Percentiles rank a stretch among this genome's conserved stretches.
Conservation (phyloP, 2,888 invertebrate genomes). For the Xestia ashworthii region DNA sequence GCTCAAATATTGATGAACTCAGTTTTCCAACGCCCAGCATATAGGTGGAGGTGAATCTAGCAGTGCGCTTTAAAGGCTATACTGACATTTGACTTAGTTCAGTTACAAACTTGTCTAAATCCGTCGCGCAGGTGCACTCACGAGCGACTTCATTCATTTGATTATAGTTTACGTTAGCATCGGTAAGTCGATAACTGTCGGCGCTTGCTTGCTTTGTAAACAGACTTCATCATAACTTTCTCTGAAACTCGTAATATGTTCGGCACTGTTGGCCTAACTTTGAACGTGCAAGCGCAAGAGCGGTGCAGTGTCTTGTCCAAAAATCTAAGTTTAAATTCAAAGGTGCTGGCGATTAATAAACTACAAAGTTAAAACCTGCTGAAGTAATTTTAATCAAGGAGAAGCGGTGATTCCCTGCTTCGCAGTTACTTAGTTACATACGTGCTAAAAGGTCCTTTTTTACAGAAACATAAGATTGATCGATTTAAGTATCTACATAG, state of each 20-base stretch:
- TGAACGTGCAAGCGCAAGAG: constrained; percentile 1
- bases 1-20: background rate
- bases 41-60: background rate
- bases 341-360: background rate
- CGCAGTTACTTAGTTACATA: background rate
- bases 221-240: constrained; percentile 6
- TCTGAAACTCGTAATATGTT: background rate
- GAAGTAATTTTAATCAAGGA: background rate
- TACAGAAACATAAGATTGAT: background rate
- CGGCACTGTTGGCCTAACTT: background rate
- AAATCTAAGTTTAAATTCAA: background rate
- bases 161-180: background rate
- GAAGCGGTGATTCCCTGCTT: background rate
- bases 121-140: constrained; percentile 1
- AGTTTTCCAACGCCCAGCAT: background rate
- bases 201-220: background rate
- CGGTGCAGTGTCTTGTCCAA: background rate
- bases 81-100: background rate
- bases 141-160: constrained; percentile 13
- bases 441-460: background rate
- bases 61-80: background rate
- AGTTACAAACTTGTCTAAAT: background rate
- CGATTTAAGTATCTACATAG: background rate
- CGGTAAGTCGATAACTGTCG: background rate
- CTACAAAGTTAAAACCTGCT: too few relatives aligned